phyloP scores from a whole-genome alignment of 2,113 vertebrate species.

The Ondatra zibethicus region DNA sequence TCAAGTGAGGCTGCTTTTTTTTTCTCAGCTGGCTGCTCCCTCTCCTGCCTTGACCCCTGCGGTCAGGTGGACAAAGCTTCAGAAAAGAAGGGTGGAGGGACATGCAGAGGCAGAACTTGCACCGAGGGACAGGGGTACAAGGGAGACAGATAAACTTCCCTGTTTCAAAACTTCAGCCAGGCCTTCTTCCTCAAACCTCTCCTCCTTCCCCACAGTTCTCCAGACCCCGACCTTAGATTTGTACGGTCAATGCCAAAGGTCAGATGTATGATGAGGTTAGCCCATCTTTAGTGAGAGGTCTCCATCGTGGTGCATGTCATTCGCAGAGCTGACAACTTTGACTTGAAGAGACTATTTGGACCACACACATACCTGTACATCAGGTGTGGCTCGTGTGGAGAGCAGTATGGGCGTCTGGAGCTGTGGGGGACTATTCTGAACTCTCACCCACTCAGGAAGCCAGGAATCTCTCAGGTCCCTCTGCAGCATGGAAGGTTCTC shows the following conservation, averaged over 20 bases:
- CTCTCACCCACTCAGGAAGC: not conserved
- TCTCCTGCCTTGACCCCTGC: not conserved
- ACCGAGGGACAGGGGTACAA: not conserved
- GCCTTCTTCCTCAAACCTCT: not conserved
- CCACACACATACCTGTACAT: not conserved
- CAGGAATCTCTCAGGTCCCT: not conserved
- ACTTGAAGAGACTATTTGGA: not conserved
- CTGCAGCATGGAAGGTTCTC: not conserved
- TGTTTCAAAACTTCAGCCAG: not conserved
- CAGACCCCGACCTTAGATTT: not conserved
- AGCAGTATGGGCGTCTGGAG: not conserved
- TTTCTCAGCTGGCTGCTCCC: not conserved
- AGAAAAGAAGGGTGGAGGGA: not conserved
- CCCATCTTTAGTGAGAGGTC: not conserved
- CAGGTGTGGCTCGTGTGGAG: not conserved
- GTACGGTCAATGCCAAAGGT: too few species aligned
- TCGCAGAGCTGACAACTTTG: not conserved
- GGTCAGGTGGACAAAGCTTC: not conserved
- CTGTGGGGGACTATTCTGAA: not conserved
- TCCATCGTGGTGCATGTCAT: too few species aligned
- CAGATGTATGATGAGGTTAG: not conserved
- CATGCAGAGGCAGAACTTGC: accelerated
- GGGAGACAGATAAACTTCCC: not conserved
- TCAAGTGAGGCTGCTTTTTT: not conserved
- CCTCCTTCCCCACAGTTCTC: not conserved